Base-by-base conservation (phyloP, 1,140 invertebrate species). In the Drosophila elegans region DNA sequence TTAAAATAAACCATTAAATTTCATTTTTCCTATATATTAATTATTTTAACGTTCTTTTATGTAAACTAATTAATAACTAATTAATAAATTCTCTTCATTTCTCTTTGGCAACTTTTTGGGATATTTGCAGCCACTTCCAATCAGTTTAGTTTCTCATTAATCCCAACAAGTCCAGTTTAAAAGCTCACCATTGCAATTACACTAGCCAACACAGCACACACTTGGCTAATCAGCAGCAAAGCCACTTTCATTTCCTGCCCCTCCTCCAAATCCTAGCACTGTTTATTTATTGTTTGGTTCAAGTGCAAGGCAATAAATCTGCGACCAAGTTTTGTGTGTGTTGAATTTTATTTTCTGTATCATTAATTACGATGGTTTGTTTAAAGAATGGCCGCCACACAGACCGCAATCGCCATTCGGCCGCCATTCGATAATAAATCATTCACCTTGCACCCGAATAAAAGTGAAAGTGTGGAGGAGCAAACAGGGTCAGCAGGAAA, bases 371-470 rank as follows among this genome's bases (percentile, higher is more conserved):
- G 38, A 57, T 27, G 67, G 68, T 72, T 72, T 72, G 68, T 72
- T 72, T 72, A 72, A 72, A 72, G 66, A 69, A 57, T 46, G 67
- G 57, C 36, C 34, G 13, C 36, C 34, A 11, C 27, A 53, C n/a
- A 49, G 29, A 45, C 68, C 77, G 41, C 60, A 74, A 41, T 46
- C 60, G 56, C 42, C 62, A 62, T 38, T 55, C 10, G 64, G 44
- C 51, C 60, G 16, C 54, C 62, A 59, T 29, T 75, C 64, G 59
- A 76, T 80, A 76, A 80, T 80, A 80, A 80, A 80, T 80, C 78
- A 80, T 80, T 80, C 61, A 80, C 78, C 78, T 80, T 56, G 68
- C 68, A 21, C 29, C 44, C 39, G 29, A 66, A 52, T 55, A 57
- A 74, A 56, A 74, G 61, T 46, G 67, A 80, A 68, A 80, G 63